Conservation (phyloP, 2,113 vertebrate genomes). For the Nerophis ophidion region DNA sequence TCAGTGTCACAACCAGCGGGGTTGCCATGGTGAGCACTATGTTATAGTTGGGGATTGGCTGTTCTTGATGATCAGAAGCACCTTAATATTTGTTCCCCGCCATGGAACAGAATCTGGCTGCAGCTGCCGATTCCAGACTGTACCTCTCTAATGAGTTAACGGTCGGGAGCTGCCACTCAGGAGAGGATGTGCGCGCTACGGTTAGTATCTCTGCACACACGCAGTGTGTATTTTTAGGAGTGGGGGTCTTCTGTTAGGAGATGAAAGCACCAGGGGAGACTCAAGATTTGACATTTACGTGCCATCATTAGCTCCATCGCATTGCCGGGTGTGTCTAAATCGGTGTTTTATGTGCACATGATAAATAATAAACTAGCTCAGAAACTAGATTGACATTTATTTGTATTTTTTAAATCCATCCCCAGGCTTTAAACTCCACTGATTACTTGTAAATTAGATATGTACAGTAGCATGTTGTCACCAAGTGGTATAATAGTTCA, state of each 20-base stretch:
- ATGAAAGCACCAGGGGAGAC: conserved; percentile 43
- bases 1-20: conserved; percentile 11
- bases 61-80: conserved; percentile 27
- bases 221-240: conserved; percentile 15
- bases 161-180: conserved; percentile 37
- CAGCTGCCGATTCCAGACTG: conserved; percentile 28
- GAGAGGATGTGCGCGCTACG: conserved; percentile 19
- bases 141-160: conserved; percentile 42
- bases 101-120: conserved; percentile 20
- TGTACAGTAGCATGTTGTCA: background rate
- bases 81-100: conserved; percentile 38
- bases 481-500: too few relatives aligned
- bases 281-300: conserved; percentile 67
- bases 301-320: conserved; percentile 57
- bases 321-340: conserved; percentile 29
- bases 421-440: background rate
- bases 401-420: background rate
- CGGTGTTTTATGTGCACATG: conserved; percentile 5
- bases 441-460: background rate
- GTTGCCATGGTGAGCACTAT: conserved; percentile 38
- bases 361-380: background rate
- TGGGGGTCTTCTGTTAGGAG: conserved; percentile 44
- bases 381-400: background rate
- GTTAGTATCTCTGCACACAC: conserved; percentile 20
- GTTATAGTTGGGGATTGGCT: conserved; percentile 16